A percentile compares a stretch with the other conserved stretches of the same genome.
These are phyloP conservation scores for Chelonus formosanus DNA, from an alignment of 2,888 invertebrate species.

Conservation along the genomic window DNA sequence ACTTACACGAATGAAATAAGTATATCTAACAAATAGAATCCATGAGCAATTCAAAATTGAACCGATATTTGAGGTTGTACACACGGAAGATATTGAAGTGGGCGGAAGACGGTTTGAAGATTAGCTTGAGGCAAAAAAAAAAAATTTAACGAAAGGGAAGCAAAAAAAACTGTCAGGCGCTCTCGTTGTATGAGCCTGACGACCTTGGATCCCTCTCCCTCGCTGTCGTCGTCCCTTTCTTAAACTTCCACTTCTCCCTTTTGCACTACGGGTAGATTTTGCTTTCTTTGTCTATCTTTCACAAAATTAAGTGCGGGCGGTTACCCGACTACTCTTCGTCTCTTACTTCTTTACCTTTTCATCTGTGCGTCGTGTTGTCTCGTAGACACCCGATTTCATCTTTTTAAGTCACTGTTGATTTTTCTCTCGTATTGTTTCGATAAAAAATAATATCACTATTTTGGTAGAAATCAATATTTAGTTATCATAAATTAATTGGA, in stretches of 20 bases:
- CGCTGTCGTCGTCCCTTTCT: slow-evolving; percentile 18
- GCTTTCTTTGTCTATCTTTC: too few relatives aligned
- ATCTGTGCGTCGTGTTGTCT: too few relatives aligned
- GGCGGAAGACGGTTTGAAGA: slow-evolving; percentile 20
- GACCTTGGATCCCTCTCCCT: slow-evolving; percentile 45
- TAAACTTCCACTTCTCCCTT: slow-evolving; percentile 3
- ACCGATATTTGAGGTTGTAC: neutral
- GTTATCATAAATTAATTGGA: too few relatives aligned
- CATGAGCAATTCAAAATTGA: neutral
- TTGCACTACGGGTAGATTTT: neutral
- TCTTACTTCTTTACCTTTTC: too few relatives aligned
- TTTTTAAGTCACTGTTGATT: too few relatives aligned
- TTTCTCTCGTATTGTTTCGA: too few relatives aligned
- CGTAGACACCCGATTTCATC: too few relatives aligned
- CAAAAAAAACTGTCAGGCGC: slow-evolving; percentile 24
- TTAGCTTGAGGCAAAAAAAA: slow-evolving; percentile 11
- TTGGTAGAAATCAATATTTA: too few relatives aligned
- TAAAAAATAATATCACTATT: too few relatives aligned
- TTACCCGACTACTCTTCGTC: too few relatives aligned
- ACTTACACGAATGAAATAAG: neutral
- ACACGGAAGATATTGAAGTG: slow-evolving; percentile 1
- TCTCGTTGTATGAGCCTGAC: slow-evolving; percentile 39
- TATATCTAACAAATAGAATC: neutral
- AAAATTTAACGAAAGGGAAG: slow-evolving; percentile 1
- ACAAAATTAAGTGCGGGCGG: too few relatives aligned